phyloP scores from a whole-genome alignment of 1,140 invertebrate species.

The Sarcophaga bullata region DNA sequence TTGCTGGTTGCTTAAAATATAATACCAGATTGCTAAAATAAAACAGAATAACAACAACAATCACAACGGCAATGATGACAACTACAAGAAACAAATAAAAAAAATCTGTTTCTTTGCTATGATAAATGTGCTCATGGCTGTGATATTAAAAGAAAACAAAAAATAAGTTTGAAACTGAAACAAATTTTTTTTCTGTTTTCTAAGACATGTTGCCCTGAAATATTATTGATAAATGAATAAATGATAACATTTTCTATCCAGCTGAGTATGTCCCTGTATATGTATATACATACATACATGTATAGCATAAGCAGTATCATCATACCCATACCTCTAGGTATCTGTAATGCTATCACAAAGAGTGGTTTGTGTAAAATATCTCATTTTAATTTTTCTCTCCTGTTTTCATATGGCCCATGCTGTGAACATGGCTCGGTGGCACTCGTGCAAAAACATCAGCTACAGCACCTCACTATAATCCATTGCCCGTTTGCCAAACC shows the following conservation, averaged over 20 bases:
- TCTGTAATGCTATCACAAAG: too few species aligned
- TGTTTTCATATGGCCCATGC: not conserved
- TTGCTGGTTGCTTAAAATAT: too few species aligned
- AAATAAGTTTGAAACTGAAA: too few species aligned
- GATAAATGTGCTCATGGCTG: not conserved
- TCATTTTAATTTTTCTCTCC: too few species aligned
- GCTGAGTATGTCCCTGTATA: not conserved
- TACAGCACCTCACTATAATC: not conserved
- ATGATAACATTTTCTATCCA: conserved; percentile 10
- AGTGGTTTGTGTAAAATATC: too few species aligned
- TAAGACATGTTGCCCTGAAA: conserved; percentile 1
- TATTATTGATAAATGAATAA: conserved; percentile 17
- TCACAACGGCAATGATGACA: too few species aligned
- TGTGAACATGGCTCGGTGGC: not conserved
- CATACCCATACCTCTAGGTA: too few species aligned
- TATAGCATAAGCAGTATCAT: too few species aligned
- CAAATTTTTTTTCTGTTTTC: not conserved
- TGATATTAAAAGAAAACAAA: not conserved
- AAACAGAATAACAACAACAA: too few species aligned
- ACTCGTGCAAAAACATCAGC: not conserved
- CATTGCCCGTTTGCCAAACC: not conserved
- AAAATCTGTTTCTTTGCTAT: too few species aligned
- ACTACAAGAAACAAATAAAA: too few species aligned
- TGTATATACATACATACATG: not conserved
- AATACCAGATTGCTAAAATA: too few species aligned